phyloP scores from a whole-genome alignment of 2,113 vertebrate genomes.

The Microcebus ravelobensis region DNA sequence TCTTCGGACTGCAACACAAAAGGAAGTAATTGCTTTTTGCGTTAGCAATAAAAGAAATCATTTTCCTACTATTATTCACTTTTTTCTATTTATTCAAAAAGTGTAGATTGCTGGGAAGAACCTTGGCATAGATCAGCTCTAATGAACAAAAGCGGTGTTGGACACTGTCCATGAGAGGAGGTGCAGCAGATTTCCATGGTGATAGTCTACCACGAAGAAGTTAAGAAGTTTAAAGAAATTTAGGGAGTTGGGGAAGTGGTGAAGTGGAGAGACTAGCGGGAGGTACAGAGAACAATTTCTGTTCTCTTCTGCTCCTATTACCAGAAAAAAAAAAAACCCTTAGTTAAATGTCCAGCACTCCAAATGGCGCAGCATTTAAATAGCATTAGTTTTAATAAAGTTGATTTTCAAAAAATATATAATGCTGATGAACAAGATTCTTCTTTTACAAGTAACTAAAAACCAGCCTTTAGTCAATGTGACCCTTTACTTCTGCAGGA shows the following conservation, averaged over 20 bases:
- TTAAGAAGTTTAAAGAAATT: neutral
- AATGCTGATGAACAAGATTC: neutral
- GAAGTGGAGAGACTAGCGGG: neutral
- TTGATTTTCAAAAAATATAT: neutral
- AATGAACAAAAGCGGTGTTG: slow-evolving; percentile 26
- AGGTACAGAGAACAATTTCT: neutral
- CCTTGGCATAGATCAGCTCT: neutral
- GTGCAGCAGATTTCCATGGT: slow-evolving; percentile 6
- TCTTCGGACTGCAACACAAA: slow-evolving; percentile 64
- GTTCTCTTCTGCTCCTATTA: neutral
- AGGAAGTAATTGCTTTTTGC: slow-evolving; percentile 74
- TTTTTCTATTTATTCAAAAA: slow-evolving; percentile 69
- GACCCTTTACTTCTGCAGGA: neutral
- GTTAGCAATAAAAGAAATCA: slow-evolving; percentile 73
- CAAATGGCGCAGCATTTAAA: neutral
- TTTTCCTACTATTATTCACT: slow-evolving; percentile 66
- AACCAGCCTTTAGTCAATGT: neutral
- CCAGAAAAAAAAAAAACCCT: neutral
- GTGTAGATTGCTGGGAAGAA: slow-evolving; percentile 41
- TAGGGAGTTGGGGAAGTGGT: neutral
- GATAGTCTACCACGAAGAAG: neutral
- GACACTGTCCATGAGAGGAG: neutral
- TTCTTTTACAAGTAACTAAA: slow-evolving; percentile 17
- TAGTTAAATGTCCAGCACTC: neutral
- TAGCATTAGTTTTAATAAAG: neutral